Evolutionary conservation across 2,113 vertebrate genomes (phyloP), one percentile per base, ranked within the genome.

Genomic region (Taurulus bubalis): DNA sequence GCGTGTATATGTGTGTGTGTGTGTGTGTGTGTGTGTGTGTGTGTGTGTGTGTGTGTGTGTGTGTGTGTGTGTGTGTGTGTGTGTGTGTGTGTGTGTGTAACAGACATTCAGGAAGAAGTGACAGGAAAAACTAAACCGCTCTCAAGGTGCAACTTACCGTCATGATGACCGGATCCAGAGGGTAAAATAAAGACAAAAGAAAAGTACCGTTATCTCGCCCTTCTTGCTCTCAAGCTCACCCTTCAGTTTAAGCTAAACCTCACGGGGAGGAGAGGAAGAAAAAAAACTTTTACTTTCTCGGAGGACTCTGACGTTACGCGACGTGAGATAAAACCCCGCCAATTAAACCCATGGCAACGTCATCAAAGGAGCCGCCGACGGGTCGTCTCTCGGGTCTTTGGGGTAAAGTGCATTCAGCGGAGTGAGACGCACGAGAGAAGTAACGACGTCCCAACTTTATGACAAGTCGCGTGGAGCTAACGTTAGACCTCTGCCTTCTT

Each of bases 131-230:
- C 65, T 77, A 59, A 83, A 59, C 40, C 18, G 45, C 10, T 28
- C 56, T 83, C 30, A 80, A 78, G 47, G 67, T 71, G 65, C 51
- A 76, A 85, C 85, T 95, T 89, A 95, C 95, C 94, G 95, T 95
- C 95, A 95, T 95, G 84, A 80, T 84, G 49, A 63, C 62, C 79
- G 78, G 80, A 87, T 94, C 93, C 94, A 18, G 88, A 47, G 77
- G 38, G 32, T 34, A 24, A 71, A 76, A 75, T 10, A 76, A 24
- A 81, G 16, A 75, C 10, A 79, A 79, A 77, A 24, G 8, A 71
- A 71, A 88, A 32, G 32, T 4, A 70, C 53, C 24, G 77, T 89
- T 79, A 91, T 6, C n/a, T 45, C 75, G 32, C n/a, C n/a, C 38
- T 12, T 5, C 42, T 26, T 42, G 4, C 14, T 20, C 56, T 40